These are phyloP conservation scores for Drosophila lowei DNA, from an alignment of 1,140 invertebrate species.

Conservation along the genomic window DNA sequence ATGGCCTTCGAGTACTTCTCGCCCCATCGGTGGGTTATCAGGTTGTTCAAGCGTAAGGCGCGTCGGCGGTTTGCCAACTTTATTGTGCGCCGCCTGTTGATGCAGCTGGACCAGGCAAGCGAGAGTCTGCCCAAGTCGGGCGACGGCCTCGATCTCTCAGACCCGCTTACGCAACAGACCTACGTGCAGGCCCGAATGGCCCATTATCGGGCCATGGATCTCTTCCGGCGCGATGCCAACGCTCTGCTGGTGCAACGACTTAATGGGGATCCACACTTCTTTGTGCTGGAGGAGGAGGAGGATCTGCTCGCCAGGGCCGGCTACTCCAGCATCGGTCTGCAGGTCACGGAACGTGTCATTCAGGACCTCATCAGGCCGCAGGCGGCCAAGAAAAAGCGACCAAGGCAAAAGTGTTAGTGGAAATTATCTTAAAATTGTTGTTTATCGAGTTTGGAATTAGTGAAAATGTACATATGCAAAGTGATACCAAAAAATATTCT, in stretches of 20 bases:
- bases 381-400: neutral
- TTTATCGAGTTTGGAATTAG: too few species aligned
- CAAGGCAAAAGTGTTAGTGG: neutral
- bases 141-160: neutral
- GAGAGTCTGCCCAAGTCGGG: neutral
- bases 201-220: conserved; percentile 29
- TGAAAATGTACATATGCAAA: conserved; percentile 9
- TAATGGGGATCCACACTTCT: neutral
- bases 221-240: conserved; percentile 51
- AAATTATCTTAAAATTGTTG: conserved; percentile 5
- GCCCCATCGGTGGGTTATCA: neutral
- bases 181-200: conserved; percentile 15
- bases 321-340: conserved; percentile 1
- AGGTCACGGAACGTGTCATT: conserved; percentile 23
- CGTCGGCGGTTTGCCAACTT: conserved; percentile 22
- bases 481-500: conserved; percentile 37
- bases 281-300: conserved; percentile 49
- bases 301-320: conserved; percentile 12
- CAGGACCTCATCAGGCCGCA: conserved; percentile 21
- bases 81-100: conserved; percentile 48
- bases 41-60: neutral
- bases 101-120: conserved; percentile 40
- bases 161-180: neutral
- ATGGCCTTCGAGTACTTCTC: too few species aligned
- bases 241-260: conserved; percentile 9